Evolutionary conservation across 2,888 invertebrate genomes (phyloP).

Genomic region (Tortricodes alternella): DNA sequence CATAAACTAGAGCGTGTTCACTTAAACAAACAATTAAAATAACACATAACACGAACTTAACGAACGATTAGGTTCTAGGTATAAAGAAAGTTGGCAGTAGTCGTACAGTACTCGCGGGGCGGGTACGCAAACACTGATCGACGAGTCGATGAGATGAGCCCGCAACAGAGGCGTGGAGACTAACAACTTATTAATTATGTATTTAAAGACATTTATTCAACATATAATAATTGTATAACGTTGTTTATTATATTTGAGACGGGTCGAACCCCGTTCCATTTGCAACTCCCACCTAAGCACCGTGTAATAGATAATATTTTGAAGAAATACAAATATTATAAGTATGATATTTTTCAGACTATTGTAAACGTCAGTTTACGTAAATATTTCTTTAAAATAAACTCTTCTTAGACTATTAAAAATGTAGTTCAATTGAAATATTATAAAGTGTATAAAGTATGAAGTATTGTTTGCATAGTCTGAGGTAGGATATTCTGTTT

Average conservation of each 20-base stretch:
- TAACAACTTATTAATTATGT: too few relatives aligned
- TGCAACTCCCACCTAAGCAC: constrained; percentile 76
- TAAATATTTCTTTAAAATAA: constrained; percentile 78
- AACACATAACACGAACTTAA: constrained; percentile 75
- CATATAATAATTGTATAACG: constrained; percentile 55
- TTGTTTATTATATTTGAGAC: constrained; percentile 65
- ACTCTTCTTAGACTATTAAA: constrained; percentile 75
- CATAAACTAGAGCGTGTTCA: constrained; percentile 75
- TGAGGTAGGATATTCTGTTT: constrained; percentile 79
- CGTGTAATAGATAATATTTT: constrained; percentile 60
- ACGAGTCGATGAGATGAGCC: neutral
- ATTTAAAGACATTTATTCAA: constrained; percentile 31
- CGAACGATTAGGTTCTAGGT: constrained; percentile 58
- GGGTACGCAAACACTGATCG: too few relatives aligned
- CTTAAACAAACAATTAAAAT: constrained; percentile 69
- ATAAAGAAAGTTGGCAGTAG: constrained; percentile 76
- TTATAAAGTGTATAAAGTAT: constrained; percentile 66
- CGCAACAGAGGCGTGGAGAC: neutral
- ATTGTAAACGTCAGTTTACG: constrained; percentile 67
- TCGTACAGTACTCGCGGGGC: constrained; percentile 60
- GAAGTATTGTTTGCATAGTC: constrained; percentile 71
- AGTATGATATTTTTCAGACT: constrained; percentile 66
- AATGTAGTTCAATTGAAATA: constrained; percentile 58
- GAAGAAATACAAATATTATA: constrained; percentile 63
- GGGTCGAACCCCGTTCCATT: constrained; percentile 41